Base-by-base conservation (phyloP, 2,113 vertebrate species). In the Syngnathus scovelli region DNA sequence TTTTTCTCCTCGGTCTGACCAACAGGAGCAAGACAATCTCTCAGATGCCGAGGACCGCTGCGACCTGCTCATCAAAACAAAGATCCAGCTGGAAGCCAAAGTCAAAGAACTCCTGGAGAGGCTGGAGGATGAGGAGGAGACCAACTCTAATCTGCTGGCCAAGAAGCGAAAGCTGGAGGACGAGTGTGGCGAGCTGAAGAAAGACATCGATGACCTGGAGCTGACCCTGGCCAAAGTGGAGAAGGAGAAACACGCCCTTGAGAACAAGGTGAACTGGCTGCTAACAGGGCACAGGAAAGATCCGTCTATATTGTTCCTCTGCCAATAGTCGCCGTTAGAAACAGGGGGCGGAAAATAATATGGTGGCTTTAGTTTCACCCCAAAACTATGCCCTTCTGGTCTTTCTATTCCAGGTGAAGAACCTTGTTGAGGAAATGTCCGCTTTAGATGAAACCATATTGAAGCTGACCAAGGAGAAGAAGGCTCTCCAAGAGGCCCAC, bases 201-300 rank as follows among this genome's bases (percentile, higher is more conserved):
- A 95, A 75, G 96, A 98, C 86, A 95, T 96, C 0, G 95, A 98
- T 9, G 95, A 98, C 67, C 85, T 98, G 60, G 96, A 98, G 85
- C 84, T 95, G 83, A 97, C 95, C 0, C 85, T 98, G 87, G 94
- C 94, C 81, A 98, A 98, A 82, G 92, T 96, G 67, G 95, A 98
- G 86, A 98, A 97, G 75, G 96, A 98, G 85, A 98, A 98, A 76
- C 95, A 96, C 2, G 94, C 96, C 84, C 95, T 92, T 0, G 95
- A 98, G 88, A 98, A 98, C 85, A 98, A 96, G 94, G 95, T 95
- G 5, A 1, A 37, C 62, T 80, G 11, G 67, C 21, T 1, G 5
- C 59, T n/a, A 37, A 67, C 38, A 60, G 38, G 43, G 19, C 58
- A 68, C n/a, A 27, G 2, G 23, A 75, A 37, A 27, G 4, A 18